Conservation (phyloP, 2,797 vertebrate genomes). For the Chromobotia macracanthus region DNA sequence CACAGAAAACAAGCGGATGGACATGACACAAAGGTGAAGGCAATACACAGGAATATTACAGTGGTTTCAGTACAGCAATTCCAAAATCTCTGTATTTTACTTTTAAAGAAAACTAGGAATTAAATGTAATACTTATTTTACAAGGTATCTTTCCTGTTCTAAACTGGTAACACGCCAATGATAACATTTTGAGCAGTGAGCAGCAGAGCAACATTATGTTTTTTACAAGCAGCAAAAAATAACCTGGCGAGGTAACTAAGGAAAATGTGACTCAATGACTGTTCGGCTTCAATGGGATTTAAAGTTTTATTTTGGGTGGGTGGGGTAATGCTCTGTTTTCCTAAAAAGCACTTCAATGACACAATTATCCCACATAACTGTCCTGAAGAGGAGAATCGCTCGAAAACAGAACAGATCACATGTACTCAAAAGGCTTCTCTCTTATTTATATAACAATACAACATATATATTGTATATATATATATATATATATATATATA, state of each 20-base stretch:
- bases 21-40: neutral
- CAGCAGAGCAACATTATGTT: neutral
- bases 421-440: no score
- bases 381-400: neutral
- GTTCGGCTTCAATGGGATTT: slow-evolving; percentile 7
- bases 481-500: no score
- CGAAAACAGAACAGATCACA: neutral
- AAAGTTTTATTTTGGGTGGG: neutral
- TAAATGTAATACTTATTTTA: neutral
- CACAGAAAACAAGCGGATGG: slow-evolving; percentile 6
- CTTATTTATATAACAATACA: no score
- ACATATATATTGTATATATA: no score
- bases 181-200: slow-evolving; percentile 9
- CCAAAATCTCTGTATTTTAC: no score
- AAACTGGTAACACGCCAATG: neutral
- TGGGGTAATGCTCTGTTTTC: neutral
- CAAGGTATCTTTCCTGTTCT: neutral
- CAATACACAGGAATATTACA: neutral
- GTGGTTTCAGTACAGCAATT: neutral
- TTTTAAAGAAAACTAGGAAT: neutral
- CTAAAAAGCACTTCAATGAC: neutral
- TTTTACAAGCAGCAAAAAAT: neutral
- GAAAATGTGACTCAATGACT: slow-evolving; percentile 11
- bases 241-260: neutral
- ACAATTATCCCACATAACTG: no score